Evolutionary conservation across 1,140 invertebrate species (phyloP).

Genomic region (Euwallacea fornicatus): DNA sequence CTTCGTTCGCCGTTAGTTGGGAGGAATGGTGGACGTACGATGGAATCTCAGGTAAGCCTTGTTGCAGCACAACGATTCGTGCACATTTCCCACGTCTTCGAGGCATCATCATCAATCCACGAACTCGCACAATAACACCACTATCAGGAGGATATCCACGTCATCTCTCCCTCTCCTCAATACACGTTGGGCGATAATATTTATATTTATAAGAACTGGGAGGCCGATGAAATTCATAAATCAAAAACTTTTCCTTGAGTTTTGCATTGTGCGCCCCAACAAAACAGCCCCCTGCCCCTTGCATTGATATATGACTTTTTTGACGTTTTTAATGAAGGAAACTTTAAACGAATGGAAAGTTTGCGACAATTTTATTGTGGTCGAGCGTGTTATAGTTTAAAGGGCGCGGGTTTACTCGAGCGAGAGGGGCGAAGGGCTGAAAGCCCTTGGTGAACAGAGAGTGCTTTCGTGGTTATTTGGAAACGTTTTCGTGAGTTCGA

Average conservation of each 20-base stretch:
- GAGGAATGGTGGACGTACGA: conserved; percentile 95
- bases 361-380: conserved; percentile 22
- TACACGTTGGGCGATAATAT: conserved; percentile 25
- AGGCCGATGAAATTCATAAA: conserved; percentile 30
- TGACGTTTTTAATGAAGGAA: conserved; percentile 28
- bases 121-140: conserved; percentile 22
- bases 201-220: conserved; percentile 31
- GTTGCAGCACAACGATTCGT: no score
- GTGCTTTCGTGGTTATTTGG: no score
- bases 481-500: no score
- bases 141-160: conserved; percentile 17
- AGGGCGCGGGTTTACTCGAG: background rate
- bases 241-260: conserved; percentile 33
- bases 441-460: no score
- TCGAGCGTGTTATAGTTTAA: background rate
- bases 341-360: conserved; percentile 17
- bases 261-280: conserved; percentile 22
- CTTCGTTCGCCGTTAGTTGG: conserved; percentile 76
- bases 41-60: conserved; percentile 83
- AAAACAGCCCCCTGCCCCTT: conserved; percentile 7
- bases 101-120: background rate
- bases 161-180: conserved; percentile 11
- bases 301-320: conserved; percentile 32
- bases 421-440: background rate
- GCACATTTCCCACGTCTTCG: no score